These are phyloP conservation scores for Sesia apiformis DNA, from an alignment of 2,888 invertebrate species.

Conservation along the genomic window DNA sequence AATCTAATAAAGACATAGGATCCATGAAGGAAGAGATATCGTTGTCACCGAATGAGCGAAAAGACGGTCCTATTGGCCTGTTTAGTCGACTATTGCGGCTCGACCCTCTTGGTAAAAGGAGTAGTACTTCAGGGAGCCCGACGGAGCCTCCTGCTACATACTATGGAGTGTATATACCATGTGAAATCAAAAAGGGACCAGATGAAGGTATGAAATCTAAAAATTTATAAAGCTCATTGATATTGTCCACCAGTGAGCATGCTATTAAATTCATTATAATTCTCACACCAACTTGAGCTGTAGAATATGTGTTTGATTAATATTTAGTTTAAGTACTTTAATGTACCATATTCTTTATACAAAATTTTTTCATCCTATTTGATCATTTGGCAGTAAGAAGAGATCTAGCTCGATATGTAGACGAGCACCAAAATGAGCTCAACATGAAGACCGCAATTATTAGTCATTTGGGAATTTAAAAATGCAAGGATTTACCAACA, in stretches of 20 bases:
- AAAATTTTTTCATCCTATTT: too few species aligned
- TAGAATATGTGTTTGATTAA: not conserved
- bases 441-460: too few species aligned
- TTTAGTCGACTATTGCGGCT: slow-evolving; percentile 54
- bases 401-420: too few species aligned
- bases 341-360: not conserved
- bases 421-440: too few species aligned
- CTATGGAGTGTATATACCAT: slow-evolving; percentile 71
- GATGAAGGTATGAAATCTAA: slow-evolving; percentile 48
- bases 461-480: too few species aligned
- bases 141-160: slow-evolving; percentile 42
- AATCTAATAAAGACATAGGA: slow-evolving; percentile 51
- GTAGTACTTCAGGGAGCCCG: slow-evolving; percentile 34
- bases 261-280: too few species aligned
- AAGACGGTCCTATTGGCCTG: slow-evolving; percentile 51
- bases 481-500: too few species aligned
- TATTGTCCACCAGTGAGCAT: too few species aligned
- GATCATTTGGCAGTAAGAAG: too few species aligned
- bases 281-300: not conserved
- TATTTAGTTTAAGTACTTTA: not conserved
- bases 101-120: slow-evolving; percentile 45
- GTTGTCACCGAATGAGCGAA: slow-evolving; percentile 50
- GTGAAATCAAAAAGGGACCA: slow-evolving; percentile 65
- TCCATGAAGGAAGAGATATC: slow-evolving; percentile 53
- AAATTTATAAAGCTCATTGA: too few species aligned